Conservation (phyloP, 1,140 invertebrate species). For the Phymorhynchus buccinoides region DNA sequence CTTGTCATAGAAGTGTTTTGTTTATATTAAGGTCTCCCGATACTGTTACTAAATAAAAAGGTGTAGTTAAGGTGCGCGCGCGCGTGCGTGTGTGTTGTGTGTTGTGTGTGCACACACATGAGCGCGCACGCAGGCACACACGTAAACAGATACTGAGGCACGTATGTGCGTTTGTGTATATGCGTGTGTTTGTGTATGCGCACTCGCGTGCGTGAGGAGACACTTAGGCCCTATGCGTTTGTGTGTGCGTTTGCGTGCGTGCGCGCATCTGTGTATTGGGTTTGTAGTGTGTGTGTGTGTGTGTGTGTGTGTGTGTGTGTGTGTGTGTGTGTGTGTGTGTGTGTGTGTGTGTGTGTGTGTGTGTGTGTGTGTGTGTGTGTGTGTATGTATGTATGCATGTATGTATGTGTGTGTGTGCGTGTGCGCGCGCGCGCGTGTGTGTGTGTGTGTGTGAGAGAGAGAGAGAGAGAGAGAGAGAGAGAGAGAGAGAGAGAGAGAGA, state of each 20-base stretch:
- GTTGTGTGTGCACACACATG: too few relatives aligned
- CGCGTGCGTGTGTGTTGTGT: too few relatives aligned
- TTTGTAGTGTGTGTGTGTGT: neutral
- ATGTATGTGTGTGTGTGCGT: conserved; percentile 30
- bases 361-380: conserved; percentile 29
- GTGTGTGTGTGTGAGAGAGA: too few relatives aligned
- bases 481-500: too few relatives aligned
- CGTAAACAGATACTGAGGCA: too few relatives aligned
- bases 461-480: too few relatives aligned
- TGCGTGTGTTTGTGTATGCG: conserved; percentile 4
- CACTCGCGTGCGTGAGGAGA: neutral
- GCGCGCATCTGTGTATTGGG: neutral
- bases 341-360: conserved; percentile 26
- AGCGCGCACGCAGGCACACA: too few relatives aligned
- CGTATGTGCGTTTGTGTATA: neutral
- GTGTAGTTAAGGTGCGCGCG: too few relatives aligned
- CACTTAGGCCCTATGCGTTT: neutral
- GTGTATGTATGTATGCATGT: conserved; percentile 21
- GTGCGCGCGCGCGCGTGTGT: conserved; percentile 18
- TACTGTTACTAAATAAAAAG: too few relatives aligned
- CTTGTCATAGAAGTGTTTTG: too few relatives aligned
- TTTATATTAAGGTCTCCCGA: too few relatives aligned
- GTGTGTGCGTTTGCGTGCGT: conserved; percentile 7
- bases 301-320: conserved; percentile 16
- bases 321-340: conserved; percentile 22